phyloP scores from a whole-genome alignment of 2,888 invertebrate genomes.

The Drosophila peninsularis region DNA sequence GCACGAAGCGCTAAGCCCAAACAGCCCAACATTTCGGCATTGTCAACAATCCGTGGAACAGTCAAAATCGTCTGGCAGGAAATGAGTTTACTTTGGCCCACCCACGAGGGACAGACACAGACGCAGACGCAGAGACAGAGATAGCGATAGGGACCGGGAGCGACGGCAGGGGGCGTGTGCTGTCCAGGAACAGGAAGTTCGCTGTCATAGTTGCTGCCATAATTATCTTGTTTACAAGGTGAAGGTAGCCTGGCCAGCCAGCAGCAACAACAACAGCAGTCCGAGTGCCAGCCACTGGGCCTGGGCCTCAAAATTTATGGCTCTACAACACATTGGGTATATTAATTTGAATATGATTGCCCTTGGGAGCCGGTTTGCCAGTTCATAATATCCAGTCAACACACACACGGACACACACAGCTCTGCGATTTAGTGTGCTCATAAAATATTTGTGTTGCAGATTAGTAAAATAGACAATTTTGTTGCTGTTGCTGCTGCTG shows the following conservation, averaged over 20 bases:
- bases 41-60: constrained; percentile 77
- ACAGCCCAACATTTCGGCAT: constrained; percentile 46
- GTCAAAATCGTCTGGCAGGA: constrained; percentile 74
- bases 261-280: constrained; percentile 18
- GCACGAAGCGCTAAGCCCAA: constrained; percentile 45
- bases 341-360: constrained; percentile 81
- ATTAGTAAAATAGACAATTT: constrained; percentile 78
- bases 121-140: not conserved
- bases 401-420: constrained; percentile 28
- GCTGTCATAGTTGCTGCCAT: constrained; percentile 81
- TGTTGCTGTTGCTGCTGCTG: constrained; percentile 43
- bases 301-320: constrained; percentile 71
- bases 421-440: constrained; percentile 52
- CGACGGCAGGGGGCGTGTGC: not conserved
- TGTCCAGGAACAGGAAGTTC: constrained; percentile 71
- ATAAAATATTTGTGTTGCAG: constrained; percentile 77
- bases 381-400: constrained; percentile 70
- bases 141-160: not conserved
- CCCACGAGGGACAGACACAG: constrained; percentile 14
- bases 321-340: constrained; percentile 79
- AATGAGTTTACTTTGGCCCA: constrained; percentile 71
- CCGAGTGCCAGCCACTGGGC: constrained; percentile 29
- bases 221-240: constrained; percentile 82
- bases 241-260: constrained; percentile 64
- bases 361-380: constrained; percentile 62